Percentiles rank a stretch among this genome's conserved stretches.
These are phyloP conservation scores for Phataginus tetradactyla DNA, from an alignment of 2,797 vertebrate genomes.

Conservation along the genomic window DNA sequence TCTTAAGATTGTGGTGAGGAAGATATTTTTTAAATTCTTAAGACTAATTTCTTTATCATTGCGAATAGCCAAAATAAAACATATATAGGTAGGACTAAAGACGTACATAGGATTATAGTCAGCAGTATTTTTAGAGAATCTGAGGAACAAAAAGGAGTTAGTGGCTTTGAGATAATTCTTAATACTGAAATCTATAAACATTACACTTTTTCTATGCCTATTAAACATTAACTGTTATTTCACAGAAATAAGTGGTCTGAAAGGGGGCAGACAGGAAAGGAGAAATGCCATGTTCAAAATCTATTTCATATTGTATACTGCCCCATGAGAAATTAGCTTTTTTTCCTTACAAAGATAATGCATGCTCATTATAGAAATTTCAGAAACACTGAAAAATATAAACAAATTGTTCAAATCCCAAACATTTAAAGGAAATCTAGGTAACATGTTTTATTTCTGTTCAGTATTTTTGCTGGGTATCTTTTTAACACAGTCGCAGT, in stretches of 20 bases:
- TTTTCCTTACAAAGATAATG: slow-evolving; percentile 20
- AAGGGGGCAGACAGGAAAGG: background rate
- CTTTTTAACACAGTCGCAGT: background rate
- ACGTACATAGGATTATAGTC: background rate
- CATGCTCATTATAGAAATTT: slow-evolving; percentile 18
- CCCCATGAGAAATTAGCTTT: background rate
- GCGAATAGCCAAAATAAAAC: background rate
- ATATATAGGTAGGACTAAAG: background rate
- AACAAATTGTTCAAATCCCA: slow-evolving; percentile 37
- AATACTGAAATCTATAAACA: background rate
- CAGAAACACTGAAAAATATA: slow-evolving; percentile 10
- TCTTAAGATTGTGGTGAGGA: background rate
- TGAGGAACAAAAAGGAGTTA: background rate
- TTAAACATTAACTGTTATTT: slow-evolving; percentile 3
- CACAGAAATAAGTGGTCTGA: background rate
- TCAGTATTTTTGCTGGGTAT: background rate
- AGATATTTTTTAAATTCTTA: background rate
- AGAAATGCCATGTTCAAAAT: slow-evolving; percentile 8
- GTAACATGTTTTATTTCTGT: slow-evolving; percentile 45
- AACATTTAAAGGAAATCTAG: slow-evolving; percentile 17
- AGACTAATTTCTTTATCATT: background rate
- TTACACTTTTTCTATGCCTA: background rate
- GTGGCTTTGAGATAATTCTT: background rate
- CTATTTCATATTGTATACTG: background rate
- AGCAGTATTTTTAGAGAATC: background rate